Evolutionary conservation across 2,888 invertebrate genomes (phyloP), one percentile per base, ranked within the genome.

Genomic region (Ferrisia virgata): DNA sequence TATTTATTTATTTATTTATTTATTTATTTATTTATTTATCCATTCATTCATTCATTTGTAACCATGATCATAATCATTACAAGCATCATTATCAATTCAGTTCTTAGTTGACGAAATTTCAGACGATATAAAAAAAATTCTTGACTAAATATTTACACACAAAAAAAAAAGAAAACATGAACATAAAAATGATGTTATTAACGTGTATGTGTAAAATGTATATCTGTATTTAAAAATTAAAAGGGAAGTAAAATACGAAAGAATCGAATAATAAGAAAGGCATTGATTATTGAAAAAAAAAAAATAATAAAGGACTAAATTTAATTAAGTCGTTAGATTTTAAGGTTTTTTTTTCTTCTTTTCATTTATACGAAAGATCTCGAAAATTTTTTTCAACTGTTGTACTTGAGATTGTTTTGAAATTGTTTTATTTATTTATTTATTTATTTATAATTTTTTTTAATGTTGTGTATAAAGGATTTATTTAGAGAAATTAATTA

Each of bases 401-500:
- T 76, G 72, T 76, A 76, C 25, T 76, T 76, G 72, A 76, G 72
- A 76, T 76, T 76, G 31, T 33, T 76, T 53, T 76, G n/a, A 76
- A 76, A 76, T 76, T 76, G 72, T 76, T 76, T 76, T 76, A 72
- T 36, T 72, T 72, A 72, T 72, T 58, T 69, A 72, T 72, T 33
- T 76, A 76, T 76, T 69, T 69, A 69, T 69, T 69, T 2, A 69
- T 69, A n/a, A 76, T 76, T 76, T 76, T 69, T n/a, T 76, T 76
- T 36, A 18, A 76, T 76, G 72, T 76, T 76, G 72, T 76, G 72
- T 76, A 76, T 76, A 76, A 76, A 76, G 36, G 22, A 64, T 64
- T 76, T 76, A 76, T 76, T 76, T 76, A 76, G 72, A 36, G 28
- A 36, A 76, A 76, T 76, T 76, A 76, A 76, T 76, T 76, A 64